phyloP scores from a whole-genome alignment of 2,888 invertebrate species.

The Mythimna ferrago region DNA sequence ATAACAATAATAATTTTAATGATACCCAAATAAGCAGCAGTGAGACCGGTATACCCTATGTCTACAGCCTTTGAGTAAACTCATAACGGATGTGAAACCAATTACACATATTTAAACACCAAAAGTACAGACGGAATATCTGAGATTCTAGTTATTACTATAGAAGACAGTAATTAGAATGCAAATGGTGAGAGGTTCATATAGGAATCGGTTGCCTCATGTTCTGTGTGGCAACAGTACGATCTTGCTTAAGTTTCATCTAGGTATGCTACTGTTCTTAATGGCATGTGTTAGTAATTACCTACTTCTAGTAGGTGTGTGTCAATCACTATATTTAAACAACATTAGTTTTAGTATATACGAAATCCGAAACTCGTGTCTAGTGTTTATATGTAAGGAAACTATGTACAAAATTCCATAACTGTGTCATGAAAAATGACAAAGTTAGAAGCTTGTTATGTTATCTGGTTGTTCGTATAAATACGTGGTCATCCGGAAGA shows the following conservation, averaged over 20 bases:
- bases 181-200: constrained; percentile 12
- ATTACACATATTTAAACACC: constrained; percentile 7
- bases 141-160: constrained; percentile 20
- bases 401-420: too few species aligned
- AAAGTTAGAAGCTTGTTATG: too few species aligned
- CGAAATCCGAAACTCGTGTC: too few species aligned
- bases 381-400: too few species aligned
- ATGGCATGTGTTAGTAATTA: constrained; percentile 23
- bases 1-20: neutral
- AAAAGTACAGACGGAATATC: neutral
- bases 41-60: neutral
- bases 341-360: too few species aligned
- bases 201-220: constrained; percentile 14
- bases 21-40: neutral
- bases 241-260: constrained; percentile 20
- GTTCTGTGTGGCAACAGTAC: constrained; percentile 1
- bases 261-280: constrained; percentile 13
- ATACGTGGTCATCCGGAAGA: too few species aligned
- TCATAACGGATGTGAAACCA: constrained; percentile 1
- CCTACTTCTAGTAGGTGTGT: neutral
- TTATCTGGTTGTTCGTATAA: too few species aligned
- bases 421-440: too few species aligned
- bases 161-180: neutral
- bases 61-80: neutral
- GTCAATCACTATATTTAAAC: neutral